These are phyloP conservation scores for Antheraea yamamai DNA, from an alignment of 2,888 invertebrate genomes.

Conservation along the genomic window DNA sequence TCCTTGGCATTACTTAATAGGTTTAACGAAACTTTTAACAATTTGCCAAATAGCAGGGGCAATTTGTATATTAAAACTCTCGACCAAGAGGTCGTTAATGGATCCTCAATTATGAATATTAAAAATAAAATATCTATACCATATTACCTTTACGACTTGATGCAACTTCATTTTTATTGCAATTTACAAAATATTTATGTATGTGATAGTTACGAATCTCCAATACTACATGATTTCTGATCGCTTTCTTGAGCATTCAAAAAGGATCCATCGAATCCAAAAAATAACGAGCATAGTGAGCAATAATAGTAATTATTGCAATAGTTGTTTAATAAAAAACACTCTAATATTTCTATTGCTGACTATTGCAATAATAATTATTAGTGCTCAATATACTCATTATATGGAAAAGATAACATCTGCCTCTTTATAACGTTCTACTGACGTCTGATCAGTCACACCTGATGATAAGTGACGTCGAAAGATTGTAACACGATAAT, in stretches of 20 bases:
- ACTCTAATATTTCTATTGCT: too few relatives aligned
- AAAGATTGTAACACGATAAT: neutral
- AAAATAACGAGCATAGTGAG: too few relatives aligned
- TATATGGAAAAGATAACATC: neutral
- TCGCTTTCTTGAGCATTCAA: too few relatives aligned
- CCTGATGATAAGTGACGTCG: neutral
- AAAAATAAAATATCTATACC: neutral
- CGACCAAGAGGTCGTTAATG: neutral
- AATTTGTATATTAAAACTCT: slow-evolving; percentile 10
- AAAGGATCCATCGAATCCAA: too few relatives aligned
- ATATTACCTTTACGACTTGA: neutral
- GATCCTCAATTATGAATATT: neutral
- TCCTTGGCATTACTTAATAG: slow-evolving; percentile 28
- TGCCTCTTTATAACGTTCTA: neutral
- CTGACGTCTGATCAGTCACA: neutral
- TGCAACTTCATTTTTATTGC: too few relatives aligned
- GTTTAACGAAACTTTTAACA: slow-evolving; percentile 11
- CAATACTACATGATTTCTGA: neutral
- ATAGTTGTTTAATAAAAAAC: too few relatives aligned
- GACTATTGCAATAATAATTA: neutral
- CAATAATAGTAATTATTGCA: too few relatives aligned
- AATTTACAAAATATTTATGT: too few relatives aligned
- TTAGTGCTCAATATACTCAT: neutral
- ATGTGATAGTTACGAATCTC: neutral
- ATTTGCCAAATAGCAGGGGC: slow-evolving; percentile 16